These are phyloP conservation scores for Calliphora vomitoria DNA, from an alignment of 2,888 invertebrate genomes.

Conservation along the genomic window DNA sequence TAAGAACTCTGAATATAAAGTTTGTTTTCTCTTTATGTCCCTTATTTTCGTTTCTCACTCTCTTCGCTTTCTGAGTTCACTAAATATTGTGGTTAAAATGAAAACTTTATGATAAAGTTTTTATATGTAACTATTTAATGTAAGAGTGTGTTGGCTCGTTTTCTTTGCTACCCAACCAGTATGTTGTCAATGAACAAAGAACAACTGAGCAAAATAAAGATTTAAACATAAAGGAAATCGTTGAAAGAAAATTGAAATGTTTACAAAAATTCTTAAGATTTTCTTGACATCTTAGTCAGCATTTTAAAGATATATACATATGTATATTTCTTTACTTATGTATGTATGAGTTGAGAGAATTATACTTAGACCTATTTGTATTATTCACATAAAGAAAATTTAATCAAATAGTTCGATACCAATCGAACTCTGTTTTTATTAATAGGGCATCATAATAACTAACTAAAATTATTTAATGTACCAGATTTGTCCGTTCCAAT, in stretches of 20 bases:
- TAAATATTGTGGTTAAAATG: conserved; percentile 20
- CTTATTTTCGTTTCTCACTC: neutral
- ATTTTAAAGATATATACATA: neutral
- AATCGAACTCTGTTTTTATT: too few species aligned
- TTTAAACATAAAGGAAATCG: neutral
- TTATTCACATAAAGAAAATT: too few species aligned
- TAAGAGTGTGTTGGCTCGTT: neutral
- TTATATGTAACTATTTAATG: neutral
- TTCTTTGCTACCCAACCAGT: neutral
- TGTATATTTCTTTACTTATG: neutral
- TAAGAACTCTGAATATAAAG: neutral
- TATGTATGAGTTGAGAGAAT: too few species aligned
- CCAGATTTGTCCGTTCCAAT: too few species aligned
- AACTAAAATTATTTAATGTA: too few species aligned
- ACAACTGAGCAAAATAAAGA: neutral
- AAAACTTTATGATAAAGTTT: conserved; percentile 29
- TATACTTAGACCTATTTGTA: too few species aligned
- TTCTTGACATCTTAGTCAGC: neutral
- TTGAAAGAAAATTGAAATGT: conserved; percentile 7
- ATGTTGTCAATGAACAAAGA: neutral
- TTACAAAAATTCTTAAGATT: conserved; percentile 13
- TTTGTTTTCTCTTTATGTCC: neutral
- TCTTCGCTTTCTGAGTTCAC: neutral
- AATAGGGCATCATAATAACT: too few species aligned
- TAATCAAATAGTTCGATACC: too few species aligned